Evolutionary conservation across 2,888 invertebrate genomes (phyloP).

Genomic region (Ischnura elegans): DNA sequence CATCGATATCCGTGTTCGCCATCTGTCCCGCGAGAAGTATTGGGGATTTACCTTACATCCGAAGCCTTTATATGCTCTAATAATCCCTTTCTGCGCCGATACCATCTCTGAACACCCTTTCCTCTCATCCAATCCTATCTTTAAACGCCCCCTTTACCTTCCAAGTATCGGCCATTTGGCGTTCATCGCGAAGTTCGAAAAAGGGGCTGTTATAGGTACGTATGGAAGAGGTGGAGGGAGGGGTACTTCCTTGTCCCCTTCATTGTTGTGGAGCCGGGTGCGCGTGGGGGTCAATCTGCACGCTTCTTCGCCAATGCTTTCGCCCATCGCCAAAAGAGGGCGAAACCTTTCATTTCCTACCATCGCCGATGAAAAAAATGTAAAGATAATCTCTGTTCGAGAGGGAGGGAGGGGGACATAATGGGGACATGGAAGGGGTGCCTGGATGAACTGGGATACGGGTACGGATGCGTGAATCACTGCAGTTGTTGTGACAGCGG

Average conservation of each 20-base stretch:
- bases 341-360: background rate
- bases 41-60: background rate
- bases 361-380: background rate
- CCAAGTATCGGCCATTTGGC: background rate
- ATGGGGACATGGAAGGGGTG: background rate
- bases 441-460: background rate
- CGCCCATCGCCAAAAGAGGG: background rate
- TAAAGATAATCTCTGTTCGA: too few relatives aligned
- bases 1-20: too few relatives aligned
- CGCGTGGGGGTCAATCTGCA: constrained; percentile 5
- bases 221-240: too few relatives aligned
- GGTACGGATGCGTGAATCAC: constrained; percentile 16
- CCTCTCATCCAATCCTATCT: background rate
- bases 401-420: background rate
- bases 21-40: too few relatives aligned
- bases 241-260: background rate
- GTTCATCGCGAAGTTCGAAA: background rate
- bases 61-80: background rate
- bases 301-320: background rate
- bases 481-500: constrained; percentile 16
- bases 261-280: background rate
- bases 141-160: background rate
- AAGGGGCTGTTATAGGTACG: background rate
- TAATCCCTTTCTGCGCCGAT: background rate
- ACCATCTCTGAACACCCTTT: background rate